phyloP scores from a whole-genome alignment of 1,140 invertebrate genomes.

The Trichomalopsis sarcophagae region DNA sequence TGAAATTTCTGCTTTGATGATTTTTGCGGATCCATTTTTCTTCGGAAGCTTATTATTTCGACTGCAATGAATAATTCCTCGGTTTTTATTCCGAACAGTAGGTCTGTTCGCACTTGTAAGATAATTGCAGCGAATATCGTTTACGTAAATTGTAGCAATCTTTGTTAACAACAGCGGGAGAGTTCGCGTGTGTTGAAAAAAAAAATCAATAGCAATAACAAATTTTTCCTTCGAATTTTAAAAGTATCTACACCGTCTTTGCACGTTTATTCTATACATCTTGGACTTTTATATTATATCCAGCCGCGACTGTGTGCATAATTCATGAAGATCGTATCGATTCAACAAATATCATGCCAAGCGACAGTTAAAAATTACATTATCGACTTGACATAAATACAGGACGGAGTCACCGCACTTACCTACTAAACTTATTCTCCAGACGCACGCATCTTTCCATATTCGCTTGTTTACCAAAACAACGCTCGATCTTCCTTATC shows the following conservation, averaged over 20 bases:
- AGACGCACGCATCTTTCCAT: background rate
- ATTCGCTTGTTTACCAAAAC: background rate
- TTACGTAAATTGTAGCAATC: no score
- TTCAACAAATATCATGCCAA: background rate
- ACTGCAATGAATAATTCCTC: background rate
- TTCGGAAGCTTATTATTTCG: background rate
- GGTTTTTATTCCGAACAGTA: no score
- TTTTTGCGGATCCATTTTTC: slow-evolving; percentile 15
- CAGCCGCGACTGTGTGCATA: background rate
- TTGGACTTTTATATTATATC: no score
- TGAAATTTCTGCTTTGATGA: background rate
- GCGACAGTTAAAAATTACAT: background rate
- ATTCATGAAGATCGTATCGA: slow-evolving; percentile 4
- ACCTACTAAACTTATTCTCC: background rate
- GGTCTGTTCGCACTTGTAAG: no score
- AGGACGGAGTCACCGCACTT: background rate
- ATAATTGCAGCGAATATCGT: no score
- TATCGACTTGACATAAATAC: background rate
- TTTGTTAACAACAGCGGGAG: no score
- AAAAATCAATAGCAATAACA: no score
- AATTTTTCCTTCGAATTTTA: no score
- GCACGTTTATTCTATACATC: no score
- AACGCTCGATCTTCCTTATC: background rate
- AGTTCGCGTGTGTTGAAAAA: no score
- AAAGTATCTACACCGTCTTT: no score